Evolutionary conservation across 2,888 invertebrate genomes (phyloP).

Genomic region (Clistopyga incitator): DNA sequence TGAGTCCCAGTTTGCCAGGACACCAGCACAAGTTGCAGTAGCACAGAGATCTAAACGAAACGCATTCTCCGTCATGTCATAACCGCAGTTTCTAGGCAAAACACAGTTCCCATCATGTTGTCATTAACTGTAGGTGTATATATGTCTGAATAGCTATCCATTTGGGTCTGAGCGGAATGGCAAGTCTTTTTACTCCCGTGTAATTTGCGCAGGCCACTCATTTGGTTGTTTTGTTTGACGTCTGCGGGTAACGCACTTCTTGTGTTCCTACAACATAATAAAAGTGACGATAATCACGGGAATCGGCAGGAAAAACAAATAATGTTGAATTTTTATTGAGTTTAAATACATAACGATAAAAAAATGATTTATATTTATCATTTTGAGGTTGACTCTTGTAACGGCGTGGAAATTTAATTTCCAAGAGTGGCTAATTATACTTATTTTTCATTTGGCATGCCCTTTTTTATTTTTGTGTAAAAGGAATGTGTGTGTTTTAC

Average conservation of each 20-base stretch:
- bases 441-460: too few relatives aligned
- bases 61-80: constrained; percentile 35
- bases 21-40: not conserved
- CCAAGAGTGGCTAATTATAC: too few relatives aligned
- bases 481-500: too few relatives aligned
- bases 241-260: constrained; percentile 25
- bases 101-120: constrained; percentile 25
- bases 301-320: too few relatives aligned
- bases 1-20: not conserved
- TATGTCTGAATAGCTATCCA: not conserved
- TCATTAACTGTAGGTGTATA: constrained; percentile 20
- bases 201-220: constrained; percentile 24
- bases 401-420: too few relatives aligned
- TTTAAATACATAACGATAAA: too few relatives aligned
- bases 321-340: too few relatives aligned
- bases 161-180: not conserved
- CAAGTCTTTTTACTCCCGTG: constrained; percentile 23
- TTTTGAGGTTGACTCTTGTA: too few relatives aligned
- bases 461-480: too few relatives aligned
- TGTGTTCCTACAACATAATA: constrained; percentile 2
- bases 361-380: too few relatives aligned
- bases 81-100: constrained; percentile 30
- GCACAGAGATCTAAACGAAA: constrained; percentile 32
- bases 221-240: not conserved
- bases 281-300: not conserved